A percentile compares a stretch with the other conserved stretches of the same genome.
phyloP scores from a whole-genome alignment of 2,113 vertebrate species.

The Sardina pilchardus region DNA sequence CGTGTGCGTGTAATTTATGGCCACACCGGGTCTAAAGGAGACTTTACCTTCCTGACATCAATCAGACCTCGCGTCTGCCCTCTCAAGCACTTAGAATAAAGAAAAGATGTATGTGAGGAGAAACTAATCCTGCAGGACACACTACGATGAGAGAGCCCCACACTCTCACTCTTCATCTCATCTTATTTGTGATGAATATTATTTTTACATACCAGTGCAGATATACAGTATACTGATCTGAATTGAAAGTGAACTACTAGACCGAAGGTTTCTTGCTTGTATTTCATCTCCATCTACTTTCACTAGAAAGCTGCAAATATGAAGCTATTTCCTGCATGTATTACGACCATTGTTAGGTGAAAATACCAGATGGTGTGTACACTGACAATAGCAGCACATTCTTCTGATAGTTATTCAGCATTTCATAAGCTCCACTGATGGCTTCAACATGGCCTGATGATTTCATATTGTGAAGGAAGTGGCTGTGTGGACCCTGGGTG shows the following conservation, averaged over 20 bases:
- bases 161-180: background rate
- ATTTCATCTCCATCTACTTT: background rate
- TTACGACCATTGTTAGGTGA: slow-evolving; percentile 11
- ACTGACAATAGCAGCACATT: background rate
- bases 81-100: background rate
- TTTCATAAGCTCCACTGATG: background rate
- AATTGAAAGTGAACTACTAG: background rate
- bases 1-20: background rate
- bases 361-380: background rate
- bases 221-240: too few relatives aligned
- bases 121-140: background rate
- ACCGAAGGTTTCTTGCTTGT: background rate
- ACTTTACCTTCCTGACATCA: background rate
- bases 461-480: background rate
- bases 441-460: background rate
- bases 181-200: background rate
- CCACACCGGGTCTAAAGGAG: background rate
- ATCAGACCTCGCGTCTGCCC: slow-evolving; percentile 4
- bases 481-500: background rate
- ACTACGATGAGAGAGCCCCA: background rate
- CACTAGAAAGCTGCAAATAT: background rate
- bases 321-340: slow-evolving; percentile 2
- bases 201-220: too few relatives aligned
- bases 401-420: background rate
- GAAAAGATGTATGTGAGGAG: background rate